Conservation (phyloP, 2,113 vertebrate species). For the Spilogale gracilis region DNA sequence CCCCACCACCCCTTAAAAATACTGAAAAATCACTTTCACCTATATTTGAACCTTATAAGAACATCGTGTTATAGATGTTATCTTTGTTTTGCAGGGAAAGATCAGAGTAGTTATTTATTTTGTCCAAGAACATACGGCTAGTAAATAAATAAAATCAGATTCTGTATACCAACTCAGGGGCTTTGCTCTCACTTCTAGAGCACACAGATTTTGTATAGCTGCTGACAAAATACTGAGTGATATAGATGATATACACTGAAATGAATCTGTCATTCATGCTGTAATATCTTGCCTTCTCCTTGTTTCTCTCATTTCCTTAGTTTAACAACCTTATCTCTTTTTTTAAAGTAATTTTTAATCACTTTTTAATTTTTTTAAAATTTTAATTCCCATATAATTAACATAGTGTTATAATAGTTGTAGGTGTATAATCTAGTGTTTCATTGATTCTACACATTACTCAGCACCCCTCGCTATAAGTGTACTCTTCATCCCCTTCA, state of each 20-base stretch:
- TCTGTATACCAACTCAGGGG: not conserved
- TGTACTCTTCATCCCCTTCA: not conserved
- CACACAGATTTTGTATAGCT: not conserved
- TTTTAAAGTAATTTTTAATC: not conserved
- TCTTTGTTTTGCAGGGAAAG: not conserved
- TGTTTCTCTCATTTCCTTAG: not conserved
- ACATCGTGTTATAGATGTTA: not conserved
- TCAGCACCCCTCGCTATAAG: not conserved
- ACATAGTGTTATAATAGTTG: not conserved
- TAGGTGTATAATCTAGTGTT: not conserved
- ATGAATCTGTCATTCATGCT: not conserved
- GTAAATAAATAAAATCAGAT: not conserved
- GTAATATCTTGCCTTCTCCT: not conserved
- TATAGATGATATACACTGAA: not conserved
- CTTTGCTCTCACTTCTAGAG: not conserved
- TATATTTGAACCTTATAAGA: not conserved
- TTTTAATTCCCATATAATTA: not conserved
- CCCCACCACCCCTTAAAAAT: not conserved
- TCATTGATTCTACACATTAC: not conserved
- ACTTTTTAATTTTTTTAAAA: not conserved
- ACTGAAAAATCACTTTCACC: not conserved
- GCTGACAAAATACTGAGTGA: not conserved
- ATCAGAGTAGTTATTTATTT: conserved; percentile 15
- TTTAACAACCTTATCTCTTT: not conserved
- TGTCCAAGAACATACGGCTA: not conserved